These are phyloP conservation scores for Loxodonta africana DNA, from an alignment of 2,113 vertebrate species.

Conservation along the genomic window DNA sequence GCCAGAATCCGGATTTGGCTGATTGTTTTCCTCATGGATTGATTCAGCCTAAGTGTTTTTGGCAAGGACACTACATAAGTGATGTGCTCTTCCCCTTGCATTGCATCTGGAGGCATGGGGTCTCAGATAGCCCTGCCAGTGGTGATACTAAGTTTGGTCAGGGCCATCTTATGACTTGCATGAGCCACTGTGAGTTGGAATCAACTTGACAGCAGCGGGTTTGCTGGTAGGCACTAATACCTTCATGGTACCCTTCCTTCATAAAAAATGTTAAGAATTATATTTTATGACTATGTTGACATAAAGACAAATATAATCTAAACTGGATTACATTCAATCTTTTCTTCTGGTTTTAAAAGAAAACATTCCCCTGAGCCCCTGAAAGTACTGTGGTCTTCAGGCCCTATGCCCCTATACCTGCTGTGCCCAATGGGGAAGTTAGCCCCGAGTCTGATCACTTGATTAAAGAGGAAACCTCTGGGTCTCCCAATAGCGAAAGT, in stretches of 20 bases:
- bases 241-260: background rate
- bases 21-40: background rate
- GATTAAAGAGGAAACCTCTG: background rate
- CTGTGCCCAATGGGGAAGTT: background rate
- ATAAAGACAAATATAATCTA: conserved; percentile 39
- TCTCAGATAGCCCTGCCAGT: background rate
- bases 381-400: no score
- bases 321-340: background rate
- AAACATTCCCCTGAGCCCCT: background rate
- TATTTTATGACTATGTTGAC: conserved; percentile 1
- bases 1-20: conserved; percentile 46
- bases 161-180: background rate
- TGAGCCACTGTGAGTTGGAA: background rate
- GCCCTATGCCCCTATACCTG: background rate
- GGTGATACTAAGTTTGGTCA: background rate
- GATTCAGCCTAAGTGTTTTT: background rate
- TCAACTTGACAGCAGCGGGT: no score
- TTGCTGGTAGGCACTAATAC: no score
- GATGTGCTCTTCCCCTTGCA: background rate
- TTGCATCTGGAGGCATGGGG: background rate
- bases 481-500: background rate
- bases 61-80: background rate
- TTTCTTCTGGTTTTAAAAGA: background rate
- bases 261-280: background rate
- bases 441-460: background rate